These are phyloP conservation scores for Tetranychus piercei DNA, from an alignment of 2,888 invertebrate species.

Conservation along the genomic window DNA sequence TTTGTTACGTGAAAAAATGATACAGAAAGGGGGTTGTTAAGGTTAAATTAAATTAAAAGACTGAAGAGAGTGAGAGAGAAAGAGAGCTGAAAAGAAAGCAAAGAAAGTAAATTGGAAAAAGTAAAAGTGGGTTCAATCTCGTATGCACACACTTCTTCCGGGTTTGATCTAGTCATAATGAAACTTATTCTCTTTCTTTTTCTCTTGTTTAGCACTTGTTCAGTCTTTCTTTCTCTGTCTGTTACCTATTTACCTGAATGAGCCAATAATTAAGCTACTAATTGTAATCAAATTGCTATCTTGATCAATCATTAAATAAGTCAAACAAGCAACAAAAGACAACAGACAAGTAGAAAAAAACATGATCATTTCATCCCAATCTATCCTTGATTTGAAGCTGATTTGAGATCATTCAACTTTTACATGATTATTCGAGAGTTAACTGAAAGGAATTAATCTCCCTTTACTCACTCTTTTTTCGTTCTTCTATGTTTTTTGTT, in stretches of 20 bases:
- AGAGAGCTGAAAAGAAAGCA: neutral
- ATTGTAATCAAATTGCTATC: neutral
- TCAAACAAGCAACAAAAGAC: neutral
- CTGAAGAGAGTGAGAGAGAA: neutral
- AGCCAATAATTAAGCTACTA: neutral
- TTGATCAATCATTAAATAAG: neutral
- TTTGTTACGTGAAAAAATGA: neutral
- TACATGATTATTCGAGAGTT: neutral
- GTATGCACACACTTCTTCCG: neutral
- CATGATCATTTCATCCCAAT: neutral
- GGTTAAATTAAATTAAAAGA: neutral
- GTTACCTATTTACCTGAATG: neutral
- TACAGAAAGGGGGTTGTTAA: neutral
- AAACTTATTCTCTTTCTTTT: neutral
- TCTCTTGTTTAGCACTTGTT: neutral
- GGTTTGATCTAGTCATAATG: neutral
- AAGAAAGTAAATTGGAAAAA: neutral
- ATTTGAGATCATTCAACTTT: slow-evolving; percentile 1
- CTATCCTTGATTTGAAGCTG: neutral
- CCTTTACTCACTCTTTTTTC: neutral
- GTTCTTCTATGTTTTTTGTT: neutral
- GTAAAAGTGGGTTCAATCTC: neutral
- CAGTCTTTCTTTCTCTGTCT: neutral
- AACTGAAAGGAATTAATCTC: neutral
- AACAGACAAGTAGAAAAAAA: neutral